phyloP scores from a whole-genome alignment of 2,888 invertebrate species.

The Hypsopygia costalis region DNA sequence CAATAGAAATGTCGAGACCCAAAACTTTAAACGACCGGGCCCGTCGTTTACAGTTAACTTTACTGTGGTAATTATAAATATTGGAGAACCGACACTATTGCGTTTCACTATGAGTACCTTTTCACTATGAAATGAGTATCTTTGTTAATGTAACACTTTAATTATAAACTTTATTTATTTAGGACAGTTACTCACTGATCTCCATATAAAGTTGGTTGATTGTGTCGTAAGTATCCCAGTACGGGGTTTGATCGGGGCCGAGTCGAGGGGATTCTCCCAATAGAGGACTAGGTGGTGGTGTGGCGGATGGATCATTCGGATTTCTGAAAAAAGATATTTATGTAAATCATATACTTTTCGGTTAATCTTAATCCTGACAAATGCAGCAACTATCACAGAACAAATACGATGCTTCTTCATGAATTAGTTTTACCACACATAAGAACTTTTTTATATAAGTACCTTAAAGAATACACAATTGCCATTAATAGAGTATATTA shows the following conservation, averaged over 20 bases:
- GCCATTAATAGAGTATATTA: no score
- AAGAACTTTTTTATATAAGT: no score
- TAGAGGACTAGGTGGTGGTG: slow-evolving; percentile 78
- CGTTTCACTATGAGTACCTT: neutral
- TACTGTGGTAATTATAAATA: slow-evolving; percentile 17
- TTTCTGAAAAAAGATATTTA: slow-evolving; percentile 71
- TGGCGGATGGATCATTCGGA: slow-evolving; percentile 82
- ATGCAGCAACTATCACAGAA: no score
- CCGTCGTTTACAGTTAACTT: slow-evolving; percentile 15
- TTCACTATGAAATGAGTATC: neutral
- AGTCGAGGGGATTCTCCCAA: slow-evolving; percentile 58
- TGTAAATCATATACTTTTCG: no score
- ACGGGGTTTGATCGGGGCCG: slow-evolving; percentile 81
- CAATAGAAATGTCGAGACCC: slow-evolving; percentile 25
- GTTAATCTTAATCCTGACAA: no score
- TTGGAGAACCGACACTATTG: slow-evolving; percentile 5
- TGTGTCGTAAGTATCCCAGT: slow-evolving; percentile 95
- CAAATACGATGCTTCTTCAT: no score
- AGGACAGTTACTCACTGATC: slow-evolving; percentile 79
- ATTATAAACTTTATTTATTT: slow-evolving; percentile 2
- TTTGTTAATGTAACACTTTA: neutral
- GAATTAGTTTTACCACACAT: no score
- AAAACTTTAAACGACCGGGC: slow-evolving; percentile 43
- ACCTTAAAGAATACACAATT: no score
- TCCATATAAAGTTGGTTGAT: slow-evolving; percentile 94